phyloP scores from a whole-genome alignment of 2,797 vertebrate species.

The Chelonia mydas region DNA sequence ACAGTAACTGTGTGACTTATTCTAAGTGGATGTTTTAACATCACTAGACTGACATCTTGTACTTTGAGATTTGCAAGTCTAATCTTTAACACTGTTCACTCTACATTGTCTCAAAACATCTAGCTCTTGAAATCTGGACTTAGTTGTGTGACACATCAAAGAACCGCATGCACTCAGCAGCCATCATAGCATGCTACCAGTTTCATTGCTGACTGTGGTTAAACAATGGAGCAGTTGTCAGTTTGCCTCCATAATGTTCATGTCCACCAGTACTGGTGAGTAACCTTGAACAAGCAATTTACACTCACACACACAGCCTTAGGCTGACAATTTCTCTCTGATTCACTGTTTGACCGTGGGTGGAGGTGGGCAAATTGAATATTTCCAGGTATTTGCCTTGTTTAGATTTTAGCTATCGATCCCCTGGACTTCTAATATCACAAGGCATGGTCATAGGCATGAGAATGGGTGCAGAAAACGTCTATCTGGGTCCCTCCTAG shows the following conservation, averaged over 20 bases:
- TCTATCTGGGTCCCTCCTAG: not conserved
- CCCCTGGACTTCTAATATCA: not conserved
- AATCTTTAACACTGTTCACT: slow-evolving; percentile 67
- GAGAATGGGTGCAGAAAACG: not conserved
- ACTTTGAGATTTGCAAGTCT: slow-evolving; percentile 78
- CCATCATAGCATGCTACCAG: not conserved
- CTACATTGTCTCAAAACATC: slow-evolving; percentile 46
- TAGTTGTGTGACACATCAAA: not conserved
- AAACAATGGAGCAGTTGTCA: fast-evolving
- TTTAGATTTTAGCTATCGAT: not conserved
- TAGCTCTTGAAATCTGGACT: not conserved
- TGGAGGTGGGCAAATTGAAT: not conserved
- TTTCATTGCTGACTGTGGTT: not conserved
- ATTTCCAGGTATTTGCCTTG: not conserved
- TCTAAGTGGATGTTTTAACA: slow-evolving; percentile 78
- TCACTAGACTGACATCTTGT: slow-evolving; percentile 74
- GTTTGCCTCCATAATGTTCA: fast-evolving
- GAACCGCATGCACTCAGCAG: fast-evolving
- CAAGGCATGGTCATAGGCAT: not conserved
- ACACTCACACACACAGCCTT: fast-evolving
- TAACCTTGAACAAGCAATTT: not conserved
- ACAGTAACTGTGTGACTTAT: slow-evolving; percentile 75
- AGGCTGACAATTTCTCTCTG: not conserved
- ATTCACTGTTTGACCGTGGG: not conserved
- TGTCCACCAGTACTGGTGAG: fast-evolving